phyloP scores from a whole-genome alignment of 2,888 invertebrate species.

The Pseudococcus jackbeardsleyi region DNA sequence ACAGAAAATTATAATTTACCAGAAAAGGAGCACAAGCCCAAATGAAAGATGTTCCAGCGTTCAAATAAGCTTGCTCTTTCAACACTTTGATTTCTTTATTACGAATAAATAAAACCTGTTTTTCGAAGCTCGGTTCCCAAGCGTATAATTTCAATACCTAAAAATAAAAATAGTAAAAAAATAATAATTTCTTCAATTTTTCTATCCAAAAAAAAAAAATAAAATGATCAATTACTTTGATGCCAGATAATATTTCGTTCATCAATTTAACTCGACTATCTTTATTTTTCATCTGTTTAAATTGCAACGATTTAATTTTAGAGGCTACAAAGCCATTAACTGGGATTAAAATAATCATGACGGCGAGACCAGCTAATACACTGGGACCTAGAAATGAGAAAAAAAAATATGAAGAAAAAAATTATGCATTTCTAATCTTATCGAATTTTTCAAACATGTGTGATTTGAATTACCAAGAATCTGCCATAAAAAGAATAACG shows the following conservation, averaged over 20 bases:
- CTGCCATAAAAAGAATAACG: slow-evolving; percentile 73
- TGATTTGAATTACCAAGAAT: slow-evolving; percentile 68
- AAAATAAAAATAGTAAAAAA: slow-evolving; percentile 35
- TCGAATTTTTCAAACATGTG: neutral
- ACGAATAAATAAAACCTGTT: slow-evolving; percentile 74
- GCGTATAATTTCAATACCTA: slow-evolving; percentile 76
- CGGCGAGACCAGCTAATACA: slow-evolving; percentile 75
- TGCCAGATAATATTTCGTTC: slow-evolving; percentile 68
- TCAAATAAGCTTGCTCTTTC: slow-evolving; percentile 74
- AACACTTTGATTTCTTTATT: slow-evolving; percentile 74
- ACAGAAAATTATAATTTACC: slow-evolving; percentile 69
- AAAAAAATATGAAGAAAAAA: slow-evolving; percentile 66
- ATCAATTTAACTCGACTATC: slow-evolving; percentile 73
- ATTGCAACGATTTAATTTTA: slow-evolving; percentile 71
- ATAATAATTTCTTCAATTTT: neutral
- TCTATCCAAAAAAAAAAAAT: neutral
- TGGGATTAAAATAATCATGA: slow-evolving; percentile 74
- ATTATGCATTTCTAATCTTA: neutral
- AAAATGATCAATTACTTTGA: slow-evolving; percentile 66
- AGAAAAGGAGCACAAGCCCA: slow-evolving; percentile 77
- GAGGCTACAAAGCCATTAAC: slow-evolving; percentile 71
- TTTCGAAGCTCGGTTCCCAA: slow-evolving; percentile 76
- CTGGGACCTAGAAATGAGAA: slow-evolving; percentile 72
- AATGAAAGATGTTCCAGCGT: slow-evolving; percentile 74
- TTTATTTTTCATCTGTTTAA: slow-evolving; percentile 73